phyloP scores from a whole-genome alignment of 2,797 vertebrate genomes.

The Podarcis siculus region DNA sequence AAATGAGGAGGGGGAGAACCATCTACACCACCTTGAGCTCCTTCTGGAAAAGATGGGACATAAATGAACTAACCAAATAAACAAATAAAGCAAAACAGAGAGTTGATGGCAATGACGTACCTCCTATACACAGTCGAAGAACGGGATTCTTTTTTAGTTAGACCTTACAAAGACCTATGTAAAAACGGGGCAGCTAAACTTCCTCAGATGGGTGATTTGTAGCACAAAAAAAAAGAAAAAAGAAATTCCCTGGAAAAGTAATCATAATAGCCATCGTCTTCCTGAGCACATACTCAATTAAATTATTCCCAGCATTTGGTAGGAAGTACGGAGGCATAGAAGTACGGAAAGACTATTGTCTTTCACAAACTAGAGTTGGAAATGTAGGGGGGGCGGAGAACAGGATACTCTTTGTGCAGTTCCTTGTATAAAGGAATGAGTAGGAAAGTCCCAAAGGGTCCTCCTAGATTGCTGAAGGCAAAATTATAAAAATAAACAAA shows the following conservation, averaged over 20 bases:
- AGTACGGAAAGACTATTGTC: too few relatives aligned
- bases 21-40: too few relatives aligned
- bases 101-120: neutral
- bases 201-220: neutral
- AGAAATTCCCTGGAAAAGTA: neutral
- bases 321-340: slow-evolving; percentile 31
- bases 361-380: slow-evolving; percentile 1
- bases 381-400: slow-evolving; percentile 37
- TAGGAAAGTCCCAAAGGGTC: neutral
- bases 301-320: slow-evolving; percentile 5
- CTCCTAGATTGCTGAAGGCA: neutral
- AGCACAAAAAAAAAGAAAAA: neutral
- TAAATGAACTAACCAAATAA: too few relatives aligned
- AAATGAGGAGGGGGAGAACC: too few relatives aligned
- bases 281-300: neutral
- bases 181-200: neutral
- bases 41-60: too few relatives aligned
- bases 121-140: neutral
- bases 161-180: neutral
- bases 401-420: slow-evolving; percentile 27
- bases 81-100: neutral
- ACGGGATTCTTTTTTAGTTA: slow-evolving; percentile 24
- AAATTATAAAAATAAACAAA: neutral
- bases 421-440: neutral
- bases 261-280: slow-evolving; percentile 33